Base-by-base conservation (phyloP, 2,797 vertebrate genomes). In the Melopsittacus undulatus region DNA sequence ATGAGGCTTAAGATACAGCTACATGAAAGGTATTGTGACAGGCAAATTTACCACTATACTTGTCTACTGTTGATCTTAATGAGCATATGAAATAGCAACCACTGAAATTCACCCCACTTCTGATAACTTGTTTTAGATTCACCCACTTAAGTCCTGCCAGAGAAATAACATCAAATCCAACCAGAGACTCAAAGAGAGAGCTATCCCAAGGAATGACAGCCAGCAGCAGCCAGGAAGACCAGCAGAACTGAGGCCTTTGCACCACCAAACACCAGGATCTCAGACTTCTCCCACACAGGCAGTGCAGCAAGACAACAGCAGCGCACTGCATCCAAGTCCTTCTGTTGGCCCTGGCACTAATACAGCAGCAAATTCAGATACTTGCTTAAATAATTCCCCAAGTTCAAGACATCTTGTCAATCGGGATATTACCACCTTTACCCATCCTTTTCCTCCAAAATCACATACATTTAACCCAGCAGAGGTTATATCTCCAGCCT, bases 81-180 rank as follows among this genome's bases (percentile, higher is more conserved):
- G 16, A 56, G 11, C 2, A 1, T 22, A 11, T 6, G 5, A 38
- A 77, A 43, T 10, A 61, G 3, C 32, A 59, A 23, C 9, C 26
- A 7, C 56, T 66, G 68, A 49, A 66, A 62, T 86, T 95, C 89
- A 61, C 14, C 38, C 73, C 23, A 34, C 91, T 78, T 59, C 34
- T 81, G 62, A 49, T 69, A 52, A 32, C 81, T 90, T 74, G 22
- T 94, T 97, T 91, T 92, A 97, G 97, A 93, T 94, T 96, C 94
- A 89, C 36, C 96, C 82, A 56, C 76, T 75, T 14, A 72, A 96
- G 2, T 54, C 16, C 46, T 86, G 43, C 56, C 91, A 86, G 56
- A 64, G n/a, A 4, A 90, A 91, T 18, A 67, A 36, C 45, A 9
- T 20, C 11, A 95, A 81, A 38, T 32, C 73, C 40, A 61, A 10